Conservation (phyloP, 2,888 invertebrate species). For the Rhorus exstirpatorius region DNA sequence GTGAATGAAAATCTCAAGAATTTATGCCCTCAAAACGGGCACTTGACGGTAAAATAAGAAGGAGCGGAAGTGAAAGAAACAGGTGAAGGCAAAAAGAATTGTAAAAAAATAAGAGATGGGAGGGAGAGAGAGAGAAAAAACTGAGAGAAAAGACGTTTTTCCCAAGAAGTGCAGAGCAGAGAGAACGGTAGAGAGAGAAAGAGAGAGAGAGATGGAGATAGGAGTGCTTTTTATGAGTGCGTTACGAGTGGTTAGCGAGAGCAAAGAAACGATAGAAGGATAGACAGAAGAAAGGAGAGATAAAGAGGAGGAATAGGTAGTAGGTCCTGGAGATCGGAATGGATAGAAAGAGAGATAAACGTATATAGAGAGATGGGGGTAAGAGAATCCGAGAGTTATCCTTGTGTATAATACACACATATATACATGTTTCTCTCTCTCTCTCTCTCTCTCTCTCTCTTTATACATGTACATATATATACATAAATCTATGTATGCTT, state of each 20-base stretch:
- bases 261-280: slow-evolving; percentile 41
- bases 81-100: slow-evolving; percentile 32
- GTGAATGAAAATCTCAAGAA: slow-evolving; percentile 37
- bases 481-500: slow-evolving; percentile 66
- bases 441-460: not conserved
- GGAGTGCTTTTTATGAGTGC: slow-evolving; percentile 34
- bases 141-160: slow-evolving; percentile 7
- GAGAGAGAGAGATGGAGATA: slow-evolving; percentile 11
- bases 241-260: slow-evolving; percentile 61
- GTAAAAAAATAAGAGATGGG: slow-evolving; percentile 39
- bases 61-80: slow-evolving; percentile 21
- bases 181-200: slow-evolving; percentile 20
- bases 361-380: slow-evolving; percentile 41
- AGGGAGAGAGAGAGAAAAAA: slow-evolving; percentile 17
- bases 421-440: not conserved
- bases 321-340: slow-evolving; percentile 54
- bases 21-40: slow-evolving; percentile 51
- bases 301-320: slow-evolving; percentile 44
- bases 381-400: slow-evolving; percentile 54
- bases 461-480: slow-evolving; percentile 35
- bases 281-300: slow-evolving; percentile 60
- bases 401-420: slow-evolving; percentile 34
- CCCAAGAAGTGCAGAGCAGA: slow-evolving; percentile 14
- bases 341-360: slow-evolving; percentile 34
- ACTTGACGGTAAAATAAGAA: slow-evolving; percentile 40